Conservation (phyloP, 2,888 invertebrate species). For the Drosophila pegasa region DNA sequence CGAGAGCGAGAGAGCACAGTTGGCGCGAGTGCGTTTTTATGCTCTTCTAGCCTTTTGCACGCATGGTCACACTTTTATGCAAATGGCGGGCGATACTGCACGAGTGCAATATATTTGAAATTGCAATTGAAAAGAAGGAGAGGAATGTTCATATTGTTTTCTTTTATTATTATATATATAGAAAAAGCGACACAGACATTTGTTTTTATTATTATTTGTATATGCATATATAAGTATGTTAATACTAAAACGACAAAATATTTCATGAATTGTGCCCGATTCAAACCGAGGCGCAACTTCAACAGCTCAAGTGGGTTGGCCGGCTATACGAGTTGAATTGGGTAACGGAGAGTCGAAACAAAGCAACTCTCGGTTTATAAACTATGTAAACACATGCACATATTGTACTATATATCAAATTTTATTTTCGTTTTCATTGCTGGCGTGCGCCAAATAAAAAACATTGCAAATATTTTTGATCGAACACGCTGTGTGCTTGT, state of each 20-base stretch:
- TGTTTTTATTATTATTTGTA: slow-evolving; percentile 28
- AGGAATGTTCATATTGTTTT: slow-evolving; percentile 34
- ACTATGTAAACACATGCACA: slow-evolving; percentile 9
- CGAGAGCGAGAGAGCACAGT: neutral
- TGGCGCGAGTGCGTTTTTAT: too few species aligned
- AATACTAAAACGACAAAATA: slow-evolving; percentile 52
- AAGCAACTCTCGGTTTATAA: slow-evolving; percentile 6
- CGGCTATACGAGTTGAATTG: slow-evolving; percentile 14
- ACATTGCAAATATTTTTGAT: slow-evolving; percentile 1
- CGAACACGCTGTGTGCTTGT: neutral
- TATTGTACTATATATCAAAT: slow-evolving; percentile 18
- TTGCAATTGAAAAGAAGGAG: neutral
- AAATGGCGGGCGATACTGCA: neutral
- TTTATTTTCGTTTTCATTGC: slow-evolving; percentile 23
- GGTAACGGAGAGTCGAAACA: slow-evolving; percentile 13
- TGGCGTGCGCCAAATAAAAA: slow-evolving; percentile 16
- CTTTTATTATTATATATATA: slow-evolving; percentile 64
- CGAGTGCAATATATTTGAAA: neutral
- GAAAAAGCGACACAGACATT: slow-evolving; percentile 77
- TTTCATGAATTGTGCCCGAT: slow-evolving; percentile 39
- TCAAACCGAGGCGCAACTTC: slow-evolving; percentile 31
- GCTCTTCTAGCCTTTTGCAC: neutral
- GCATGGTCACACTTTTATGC: slow-evolving; percentile 2
- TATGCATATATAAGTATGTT: slow-evolving; percentile 33
- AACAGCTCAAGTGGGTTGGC: slow-evolving; percentile 38